phyloP scores from a whole-genome alignment of 2,888 invertebrate genomes.

The Xestia sexstrigata region DNA sequence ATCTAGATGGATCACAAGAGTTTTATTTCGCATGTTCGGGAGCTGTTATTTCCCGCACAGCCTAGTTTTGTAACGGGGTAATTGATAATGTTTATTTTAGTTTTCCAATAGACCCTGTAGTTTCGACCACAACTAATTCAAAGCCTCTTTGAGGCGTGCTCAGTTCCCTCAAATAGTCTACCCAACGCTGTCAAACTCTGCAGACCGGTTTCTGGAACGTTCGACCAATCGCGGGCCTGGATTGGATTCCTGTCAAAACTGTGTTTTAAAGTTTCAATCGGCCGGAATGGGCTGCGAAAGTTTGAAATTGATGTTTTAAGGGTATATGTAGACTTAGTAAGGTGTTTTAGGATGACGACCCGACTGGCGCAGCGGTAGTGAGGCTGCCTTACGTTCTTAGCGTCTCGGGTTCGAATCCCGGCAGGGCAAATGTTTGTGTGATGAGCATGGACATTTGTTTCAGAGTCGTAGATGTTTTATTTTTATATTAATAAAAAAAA shows the following conservation, averaged over 20 bases:
- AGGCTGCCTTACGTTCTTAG: no score
- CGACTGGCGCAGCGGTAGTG: no score
- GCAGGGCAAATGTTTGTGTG: no score
- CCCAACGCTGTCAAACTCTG: constrained; percentile 15
- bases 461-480: no score
- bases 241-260: constrained; percentile 51
- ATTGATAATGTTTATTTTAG: constrained; percentile 44
- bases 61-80: background rate
- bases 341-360: background rate
- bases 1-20: no score
- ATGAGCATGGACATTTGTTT: no score
- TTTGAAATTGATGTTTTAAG: constrained; percentile 15
- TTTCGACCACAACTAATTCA: constrained; percentile 34
- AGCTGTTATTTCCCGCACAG: no score
- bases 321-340: background rate
- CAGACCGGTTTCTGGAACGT: constrained; percentile 22
- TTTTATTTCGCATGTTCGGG: no score
- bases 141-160: constrained; percentile 29
- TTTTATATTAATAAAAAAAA: no score
- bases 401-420: no score
- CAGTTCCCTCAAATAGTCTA: constrained; percentile 16
- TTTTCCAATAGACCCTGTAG: constrained; percentile 24
- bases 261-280: constrained; percentile 39
- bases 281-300: constrained; percentile 7
- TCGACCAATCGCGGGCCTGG: background rate